Base-by-base conservation (phyloP, 2,113 vertebrate species). In the Stigmatopora nigra region DNA sequence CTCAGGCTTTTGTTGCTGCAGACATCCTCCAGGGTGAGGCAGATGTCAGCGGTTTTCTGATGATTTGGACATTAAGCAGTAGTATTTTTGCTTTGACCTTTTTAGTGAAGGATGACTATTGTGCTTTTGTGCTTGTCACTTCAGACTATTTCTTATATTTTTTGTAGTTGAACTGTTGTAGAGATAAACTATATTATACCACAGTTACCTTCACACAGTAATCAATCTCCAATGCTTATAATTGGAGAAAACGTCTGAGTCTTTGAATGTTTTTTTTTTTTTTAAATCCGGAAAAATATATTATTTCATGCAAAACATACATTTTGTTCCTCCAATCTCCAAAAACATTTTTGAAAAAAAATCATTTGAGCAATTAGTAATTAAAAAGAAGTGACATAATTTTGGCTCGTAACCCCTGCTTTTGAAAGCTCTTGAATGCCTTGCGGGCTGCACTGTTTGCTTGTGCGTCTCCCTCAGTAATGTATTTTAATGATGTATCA, bases 361-460 rank as follows among this genome's bases (percentile, higher is more conserved):
- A 35, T 35, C 31, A 57, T 15, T 5, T 78, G 71, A 83, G 84
- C 72, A 79, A 79, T 72, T 80, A 85, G 77, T 82, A 78, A 79
- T 88, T 86, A 80, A 85, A 41, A 85, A 82, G 63, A 67, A 76
- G 74, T 82, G 49, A 78, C 78, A 82, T 83, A 69, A 75, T 72
- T 82, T 82, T 79, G 71, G 63, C 45, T 77, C 72, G 83, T 82
- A 25, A 44, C 73, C 60, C 55, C 61, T 68, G 35, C 47, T 46
- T 65, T 16, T 65, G 68, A 71, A 60, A 9, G 1, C 57, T 0
- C 67, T 80, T 80, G 61, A 70, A 67, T 75, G 77, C 78, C 79
- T 81, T 63, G 53, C 62, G 75, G 79, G 77, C 52, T 48, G 11
- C 55, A 16, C 52, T 63, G 46, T 60, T 53, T 45, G 41, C 64